Evolutionary conservation across 2,113 vertebrate genomes (phyloP).

Genomic region (Typhlomys cinereus): DNA sequence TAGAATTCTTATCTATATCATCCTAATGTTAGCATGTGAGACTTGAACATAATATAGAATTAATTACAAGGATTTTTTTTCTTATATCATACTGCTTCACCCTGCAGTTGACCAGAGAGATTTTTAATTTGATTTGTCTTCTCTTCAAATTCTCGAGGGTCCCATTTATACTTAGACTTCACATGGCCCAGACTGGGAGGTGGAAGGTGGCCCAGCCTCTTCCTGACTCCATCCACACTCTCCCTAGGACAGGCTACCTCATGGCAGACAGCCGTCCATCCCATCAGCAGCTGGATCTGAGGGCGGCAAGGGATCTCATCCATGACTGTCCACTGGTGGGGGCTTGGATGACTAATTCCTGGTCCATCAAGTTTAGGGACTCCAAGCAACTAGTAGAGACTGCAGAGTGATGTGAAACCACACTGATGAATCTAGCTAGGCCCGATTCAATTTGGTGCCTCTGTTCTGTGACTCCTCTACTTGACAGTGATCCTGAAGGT

Average conservation of each 20-base stretch:
- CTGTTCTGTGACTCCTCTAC: not conserved
- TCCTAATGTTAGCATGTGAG: conserved; percentile 9
- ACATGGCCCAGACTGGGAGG: fast-evolving
- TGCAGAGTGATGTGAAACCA: not conserved
- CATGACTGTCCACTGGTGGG: fast-evolving
- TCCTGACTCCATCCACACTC: not conserved
- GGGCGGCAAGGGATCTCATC: not conserved
- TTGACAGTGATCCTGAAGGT: not conserved
- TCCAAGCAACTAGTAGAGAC: not conserved
- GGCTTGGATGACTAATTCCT: not conserved
- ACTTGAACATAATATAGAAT: conserved; percentile 29
- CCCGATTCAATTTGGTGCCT: not conserved
- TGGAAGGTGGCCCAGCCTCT: not conserved
- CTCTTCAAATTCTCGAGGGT: not conserved
- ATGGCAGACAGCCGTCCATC: not conserved
- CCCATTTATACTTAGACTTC: not conserved
- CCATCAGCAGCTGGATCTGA: not conserved
- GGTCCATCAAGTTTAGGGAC: not conserved
- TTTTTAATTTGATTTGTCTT: not conserved
- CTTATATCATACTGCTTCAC: not conserved
- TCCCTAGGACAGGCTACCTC: not conserved
- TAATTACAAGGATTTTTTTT: conserved; percentile 14
- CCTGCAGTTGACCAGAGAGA: not conserved
- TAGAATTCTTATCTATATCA: not conserved
- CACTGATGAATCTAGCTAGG: not conserved